phyloP scores from a whole-genome alignment of 2,888 invertebrate species.

The Empis livida region DNA sequence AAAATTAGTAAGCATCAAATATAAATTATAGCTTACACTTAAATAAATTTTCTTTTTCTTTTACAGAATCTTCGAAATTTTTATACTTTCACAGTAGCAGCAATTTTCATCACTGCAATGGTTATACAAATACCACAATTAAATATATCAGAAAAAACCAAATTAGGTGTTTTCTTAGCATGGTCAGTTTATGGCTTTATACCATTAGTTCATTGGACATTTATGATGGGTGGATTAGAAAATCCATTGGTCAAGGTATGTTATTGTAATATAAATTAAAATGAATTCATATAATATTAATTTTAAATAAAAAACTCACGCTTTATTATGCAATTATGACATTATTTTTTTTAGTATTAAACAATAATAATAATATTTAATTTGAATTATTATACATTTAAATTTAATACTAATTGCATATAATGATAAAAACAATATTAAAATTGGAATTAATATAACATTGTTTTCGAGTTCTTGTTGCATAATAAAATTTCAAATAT shows the following conservation, averaged over 20 bases:
- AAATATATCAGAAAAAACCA: conserved; percentile 54
- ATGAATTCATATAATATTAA: neutral
- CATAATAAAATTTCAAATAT: no score
- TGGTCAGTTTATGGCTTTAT: conserved; percentile 86
- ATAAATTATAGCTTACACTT: no score
- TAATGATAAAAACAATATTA: no score
- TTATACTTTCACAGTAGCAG: conserved; percentile 68
- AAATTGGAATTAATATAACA: no score
- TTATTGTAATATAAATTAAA: conserved; percentile 8
- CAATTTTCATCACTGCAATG: conserved; percentile 72
- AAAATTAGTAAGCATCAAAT: no score
- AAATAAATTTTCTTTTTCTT: conserved; percentile 4
- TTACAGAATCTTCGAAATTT: conserved; percentile 63
- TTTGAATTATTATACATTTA: no score
- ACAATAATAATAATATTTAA: no score
- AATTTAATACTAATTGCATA: no score
- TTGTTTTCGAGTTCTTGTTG: no score
- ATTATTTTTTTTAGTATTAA: no score
- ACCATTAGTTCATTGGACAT: conserved; percentile 84
- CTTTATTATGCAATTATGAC: no score
- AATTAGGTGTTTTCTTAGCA: conserved; percentile 65
- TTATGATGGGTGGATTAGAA: conserved; percentile 76
- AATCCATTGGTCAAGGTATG: conserved; percentile 71
- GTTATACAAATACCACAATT: conserved; percentile 62
- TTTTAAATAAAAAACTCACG: neutral